Evolutionary conservation across 2,888 invertebrate species (phyloP).

Genomic region (Zygothrica quintamaculata): DNA sequence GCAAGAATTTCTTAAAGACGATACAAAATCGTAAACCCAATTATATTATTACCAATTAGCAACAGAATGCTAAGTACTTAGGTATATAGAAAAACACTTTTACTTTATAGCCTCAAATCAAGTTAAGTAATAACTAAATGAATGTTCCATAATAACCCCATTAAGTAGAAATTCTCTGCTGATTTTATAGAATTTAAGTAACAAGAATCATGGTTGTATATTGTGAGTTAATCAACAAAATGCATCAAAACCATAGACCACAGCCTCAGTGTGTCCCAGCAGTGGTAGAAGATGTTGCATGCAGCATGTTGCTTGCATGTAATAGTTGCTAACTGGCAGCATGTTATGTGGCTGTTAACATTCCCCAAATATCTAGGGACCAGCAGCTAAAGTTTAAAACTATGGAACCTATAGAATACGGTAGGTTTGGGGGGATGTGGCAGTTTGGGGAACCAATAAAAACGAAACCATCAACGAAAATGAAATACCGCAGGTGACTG

Average conservation of each 20-base stretch:
- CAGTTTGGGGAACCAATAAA: constrained; percentile 66
- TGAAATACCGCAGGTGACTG: constrained; percentile 78
- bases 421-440: constrained; percentile 16
- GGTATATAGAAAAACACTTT: background rate
- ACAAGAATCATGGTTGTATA: too few species aligned
- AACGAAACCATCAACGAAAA: constrained; percentile 59
- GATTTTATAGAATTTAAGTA: too few species aligned
- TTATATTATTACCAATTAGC: background rate
- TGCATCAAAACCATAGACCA: too few species aligned
- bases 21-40: background rate
- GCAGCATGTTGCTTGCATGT: background rate
- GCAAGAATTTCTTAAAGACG: background rate
- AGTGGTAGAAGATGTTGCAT: too few species aligned
- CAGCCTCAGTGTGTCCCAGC: too few species aligned
- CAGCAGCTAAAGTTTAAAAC: constrained; percentile 46
- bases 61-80: background rate
- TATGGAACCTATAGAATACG: constrained; percentile 33
- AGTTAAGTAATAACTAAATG: too few species aligned
- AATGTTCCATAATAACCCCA: too few species aligned
- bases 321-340: too few species aligned
- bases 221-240: too few species aligned
- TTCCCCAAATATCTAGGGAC: constrained; percentile 41
- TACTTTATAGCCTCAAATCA: too few species aligned
- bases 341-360: constrained; percentile 22
- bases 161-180: too few species aligned